These are phyloP conservation scores for Globia sparganii DNA, from an alignment of 2,888 invertebrate species.

Conservation along the genomic window DNA sequence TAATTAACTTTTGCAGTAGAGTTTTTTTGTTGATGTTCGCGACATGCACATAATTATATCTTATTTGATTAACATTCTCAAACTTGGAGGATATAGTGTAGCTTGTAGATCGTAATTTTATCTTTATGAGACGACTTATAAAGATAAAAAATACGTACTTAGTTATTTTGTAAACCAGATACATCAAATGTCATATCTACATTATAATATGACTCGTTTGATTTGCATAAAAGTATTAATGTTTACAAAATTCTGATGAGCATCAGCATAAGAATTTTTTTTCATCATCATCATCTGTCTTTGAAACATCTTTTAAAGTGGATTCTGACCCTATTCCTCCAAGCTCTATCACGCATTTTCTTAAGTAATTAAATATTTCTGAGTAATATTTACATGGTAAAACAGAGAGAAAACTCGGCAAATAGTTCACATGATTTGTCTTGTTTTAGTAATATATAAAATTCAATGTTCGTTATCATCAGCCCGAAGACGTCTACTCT, in stretches of 20 bases:
- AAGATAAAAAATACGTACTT: slow-evolving; percentile 13
- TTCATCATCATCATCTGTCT: too few relatives aligned
- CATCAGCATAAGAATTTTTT: too few relatives aligned
- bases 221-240: slow-evolving; percentile 12
- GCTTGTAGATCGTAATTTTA: not conserved
- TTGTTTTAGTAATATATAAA: not conserved
- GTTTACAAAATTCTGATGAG: not conserved
- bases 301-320: not conserved
- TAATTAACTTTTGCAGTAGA: not conserved
- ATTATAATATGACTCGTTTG: not conserved
- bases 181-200: slow-evolving; percentile 4
- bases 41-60: not conserved
- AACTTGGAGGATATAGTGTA: not conserved
- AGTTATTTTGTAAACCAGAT: not conserved
- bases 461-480: not conserved
- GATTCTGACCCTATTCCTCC: not conserved
- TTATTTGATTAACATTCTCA: slow-evolving; percentile 15
- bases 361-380: not conserved
- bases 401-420: not conserved
- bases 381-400: not conserved
- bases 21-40: slow-evolving; percentile 33
- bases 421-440: not conserved
- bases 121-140: slow-evolving; percentile 8
- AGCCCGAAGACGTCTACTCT: not conserved
- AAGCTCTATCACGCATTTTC: not conserved